These are phyloP conservation scores for Apamea epomidion DNA, from an alignment of 2,888 invertebrate genomes.

Conservation along the genomic window DNA sequence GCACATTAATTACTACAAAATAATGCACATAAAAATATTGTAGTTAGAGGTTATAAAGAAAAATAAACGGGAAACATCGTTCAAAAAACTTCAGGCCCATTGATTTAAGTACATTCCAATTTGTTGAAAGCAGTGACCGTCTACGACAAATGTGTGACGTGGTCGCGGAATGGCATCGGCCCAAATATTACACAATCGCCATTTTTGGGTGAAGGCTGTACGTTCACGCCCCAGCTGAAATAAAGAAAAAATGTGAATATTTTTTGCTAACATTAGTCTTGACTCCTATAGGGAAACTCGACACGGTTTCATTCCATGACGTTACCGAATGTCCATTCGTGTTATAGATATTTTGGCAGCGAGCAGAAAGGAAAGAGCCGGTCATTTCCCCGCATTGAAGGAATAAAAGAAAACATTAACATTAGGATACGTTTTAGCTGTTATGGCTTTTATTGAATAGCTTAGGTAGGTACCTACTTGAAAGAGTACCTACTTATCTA, in stretches of 20 bases:
- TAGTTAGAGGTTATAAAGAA: background rate
- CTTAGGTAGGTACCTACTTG: background rate
- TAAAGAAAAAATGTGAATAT: slow-evolving; percentile 56
- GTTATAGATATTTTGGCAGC: slow-evolving; percentile 55
- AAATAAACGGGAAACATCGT: background rate
- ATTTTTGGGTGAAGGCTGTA: slow-evolving; percentile 57
- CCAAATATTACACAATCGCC: slow-evolving; percentile 61
- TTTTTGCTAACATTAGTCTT: slow-evolving; percentile 58
- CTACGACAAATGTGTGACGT: slow-evolving; percentile 25
- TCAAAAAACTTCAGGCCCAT: slow-evolving; percentile 4
- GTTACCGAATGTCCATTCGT: slow-evolving; percentile 38
- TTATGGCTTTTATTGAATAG: background rate
- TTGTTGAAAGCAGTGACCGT: slow-evolving; percentile 33
- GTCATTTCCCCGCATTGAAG: slow-evolving; percentile 50
- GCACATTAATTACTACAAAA: no score
- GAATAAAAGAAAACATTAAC: slow-evolving; percentile 24
- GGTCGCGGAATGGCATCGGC: slow-evolving; percentile 47
- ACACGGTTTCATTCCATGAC: slow-evolving; percentile 58
- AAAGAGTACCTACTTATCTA: background rate
- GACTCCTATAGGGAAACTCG: slow-evolving; percentile 49
- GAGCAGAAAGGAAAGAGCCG: slow-evolving; percentile 25
- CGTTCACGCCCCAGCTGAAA: slow-evolving; percentile 51
- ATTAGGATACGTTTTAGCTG: background rate
- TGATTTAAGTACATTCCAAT: slow-evolving; percentile 29
- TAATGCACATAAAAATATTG: background rate